Conservation (phyloP, 2,888 invertebrate species). For the Apamea monoglypha region DNA sequence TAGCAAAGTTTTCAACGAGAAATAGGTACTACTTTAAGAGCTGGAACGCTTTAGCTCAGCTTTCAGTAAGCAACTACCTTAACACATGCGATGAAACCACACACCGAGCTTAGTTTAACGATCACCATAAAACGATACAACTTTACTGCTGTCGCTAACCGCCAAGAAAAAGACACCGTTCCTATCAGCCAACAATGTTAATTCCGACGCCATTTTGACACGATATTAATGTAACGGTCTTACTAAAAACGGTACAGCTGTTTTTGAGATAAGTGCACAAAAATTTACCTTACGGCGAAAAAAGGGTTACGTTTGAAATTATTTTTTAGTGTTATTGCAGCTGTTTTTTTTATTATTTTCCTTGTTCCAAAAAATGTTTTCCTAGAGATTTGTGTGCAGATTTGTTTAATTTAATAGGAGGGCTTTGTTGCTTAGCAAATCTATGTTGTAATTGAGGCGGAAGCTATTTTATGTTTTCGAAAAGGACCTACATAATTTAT, state of each 20-base stretch:
- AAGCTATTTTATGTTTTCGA: neutral
- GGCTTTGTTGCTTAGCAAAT: constrained; percentile 14
- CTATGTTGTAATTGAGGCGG: neutral
- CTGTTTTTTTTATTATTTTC: constrained; percentile 44
- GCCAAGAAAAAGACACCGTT: constrained; percentile 60
- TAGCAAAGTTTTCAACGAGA: constrained; percentile 1
- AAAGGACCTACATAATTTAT: too few species aligned
- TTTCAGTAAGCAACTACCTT: constrained; percentile 36
- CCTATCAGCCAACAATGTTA: constrained; percentile 59
- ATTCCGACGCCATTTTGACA: constrained; percentile 46
- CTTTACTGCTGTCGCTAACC: constrained; percentile 77
- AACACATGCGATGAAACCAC: constrained; percentile 75
- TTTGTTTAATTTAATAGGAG: constrained; percentile 36
- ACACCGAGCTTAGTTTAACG: constrained; percentile 82
- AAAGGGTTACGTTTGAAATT: constrained; percentile 43
- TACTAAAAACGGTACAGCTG: constrained; percentile 42
- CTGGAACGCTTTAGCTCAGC: constrained; percentile 33
- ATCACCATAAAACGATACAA: constrained; percentile 82
- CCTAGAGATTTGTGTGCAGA: constrained; percentile 19
- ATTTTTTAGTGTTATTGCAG: constrained; percentile 54
- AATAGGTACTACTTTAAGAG: neutral
- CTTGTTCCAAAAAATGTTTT: constrained; percentile 32
- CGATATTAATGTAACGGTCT: constrained; percentile 47
- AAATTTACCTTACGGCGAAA: constrained; percentile 35
- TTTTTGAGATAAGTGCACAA: constrained; percentile 50